Evolutionary conservation across 2,113 vertebrate species (phyloP).

Genomic region (Platichthys stellatus): DNA sequence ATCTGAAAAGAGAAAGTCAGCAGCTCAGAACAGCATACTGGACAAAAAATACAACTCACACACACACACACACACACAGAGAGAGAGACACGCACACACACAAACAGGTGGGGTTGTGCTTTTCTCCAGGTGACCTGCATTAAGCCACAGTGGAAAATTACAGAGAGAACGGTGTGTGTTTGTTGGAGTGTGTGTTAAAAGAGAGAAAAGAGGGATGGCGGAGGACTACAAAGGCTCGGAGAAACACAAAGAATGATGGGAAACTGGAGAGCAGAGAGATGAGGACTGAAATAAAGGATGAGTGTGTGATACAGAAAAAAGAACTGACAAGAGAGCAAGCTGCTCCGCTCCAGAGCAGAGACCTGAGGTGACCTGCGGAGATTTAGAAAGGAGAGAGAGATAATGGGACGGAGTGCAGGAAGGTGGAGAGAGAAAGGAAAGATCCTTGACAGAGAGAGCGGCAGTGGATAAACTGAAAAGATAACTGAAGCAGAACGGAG

Average conservation of each 20-base stretch:
- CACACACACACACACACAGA: conserved; percentile 29
- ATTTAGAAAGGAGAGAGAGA: conserved; percentile 1
- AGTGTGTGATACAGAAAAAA: conserved; percentile 34
- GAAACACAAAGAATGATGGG: conserved; percentile 26
- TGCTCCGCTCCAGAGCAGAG: conserved; percentile 14
- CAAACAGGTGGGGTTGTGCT: conserved; percentile 64
- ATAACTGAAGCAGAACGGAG: background rate
- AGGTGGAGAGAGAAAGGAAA: background rate
- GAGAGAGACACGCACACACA: conserved; percentile 34
- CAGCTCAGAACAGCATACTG: conserved; percentile 66
- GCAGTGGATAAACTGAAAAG: background rate
- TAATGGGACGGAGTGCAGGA: conserved; percentile 1
- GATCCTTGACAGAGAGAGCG: conserved; percentile 7
- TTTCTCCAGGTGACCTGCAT: conserved; percentile 70
- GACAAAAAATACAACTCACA: conserved; percentile 56
- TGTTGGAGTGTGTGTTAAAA: background rate
- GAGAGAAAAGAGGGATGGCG: conserved; percentile 6
- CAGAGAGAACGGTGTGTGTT: conserved; percentile 26
- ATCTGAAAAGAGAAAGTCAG: conserved; percentile 76
- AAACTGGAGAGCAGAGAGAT: conserved; percentile 14
- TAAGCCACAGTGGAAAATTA: conserved; percentile 67
- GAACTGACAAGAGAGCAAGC: conserved; percentile 41
- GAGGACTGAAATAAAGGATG: conserved; percentile 26
- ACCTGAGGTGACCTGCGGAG: conserved; percentile 16
- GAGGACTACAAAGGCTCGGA: conserved; percentile 38